Evolutionary conservation across 2,888 invertebrate genomes (phyloP).

Genomic region (Phania funesta): DNA sequence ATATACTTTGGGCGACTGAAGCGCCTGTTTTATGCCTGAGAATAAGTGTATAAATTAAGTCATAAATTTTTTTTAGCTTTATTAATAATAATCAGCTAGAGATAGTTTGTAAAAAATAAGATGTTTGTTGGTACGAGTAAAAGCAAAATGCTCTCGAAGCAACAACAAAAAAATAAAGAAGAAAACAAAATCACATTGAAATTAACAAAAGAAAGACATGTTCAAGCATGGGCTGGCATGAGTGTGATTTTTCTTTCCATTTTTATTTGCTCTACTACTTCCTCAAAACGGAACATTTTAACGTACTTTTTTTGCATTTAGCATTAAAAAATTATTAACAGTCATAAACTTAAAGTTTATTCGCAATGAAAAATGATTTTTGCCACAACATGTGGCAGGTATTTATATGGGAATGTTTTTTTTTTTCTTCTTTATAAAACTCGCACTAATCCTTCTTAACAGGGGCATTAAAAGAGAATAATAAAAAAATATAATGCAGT

Average conservation of each 20-base stretch:
- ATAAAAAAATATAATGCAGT: slow-evolving; percentile 10
- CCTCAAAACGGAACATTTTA: slow-evolving; percentile 25
- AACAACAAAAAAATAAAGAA: slow-evolving; percentile 16
- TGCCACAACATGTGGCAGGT: slow-evolving; percentile 38
- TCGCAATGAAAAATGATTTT: slow-evolving; percentile 52
- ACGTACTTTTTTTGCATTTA: slow-evolving; percentile 34
- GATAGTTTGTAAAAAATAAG: slow-evolving; percentile 29
- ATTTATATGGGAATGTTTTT: slow-evolving; percentile 32
- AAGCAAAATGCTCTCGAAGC: slow-evolving; percentile 52
- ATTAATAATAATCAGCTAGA: slow-evolving; percentile 52
- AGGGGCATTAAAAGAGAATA: slow-evolving; percentile 16
- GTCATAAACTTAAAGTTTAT: slow-evolving; percentile 54
- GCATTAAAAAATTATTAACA: slow-evolving; percentile 51
- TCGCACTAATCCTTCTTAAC: slow-evolving; percentile 45
- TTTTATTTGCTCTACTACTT: slow-evolving; percentile 36
- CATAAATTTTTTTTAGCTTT: slow-evolving; percentile 43
- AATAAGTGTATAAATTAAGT: slow-evolving; percentile 49
- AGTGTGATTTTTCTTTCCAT: slow-evolving; percentile 27
- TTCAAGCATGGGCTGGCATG: slow-evolving; percentile 47
- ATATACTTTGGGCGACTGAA: no score
- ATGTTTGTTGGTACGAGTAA: slow-evolving; percentile 20
- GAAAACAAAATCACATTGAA: no score
- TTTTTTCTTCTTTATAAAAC: not conserved
- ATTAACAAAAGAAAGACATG: slow-evolving; percentile 22
- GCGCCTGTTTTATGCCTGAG: no score